Base-by-base conservation (phyloP, 2,113 vertebrate genomes). In the Equus przewalskii region DNA sequence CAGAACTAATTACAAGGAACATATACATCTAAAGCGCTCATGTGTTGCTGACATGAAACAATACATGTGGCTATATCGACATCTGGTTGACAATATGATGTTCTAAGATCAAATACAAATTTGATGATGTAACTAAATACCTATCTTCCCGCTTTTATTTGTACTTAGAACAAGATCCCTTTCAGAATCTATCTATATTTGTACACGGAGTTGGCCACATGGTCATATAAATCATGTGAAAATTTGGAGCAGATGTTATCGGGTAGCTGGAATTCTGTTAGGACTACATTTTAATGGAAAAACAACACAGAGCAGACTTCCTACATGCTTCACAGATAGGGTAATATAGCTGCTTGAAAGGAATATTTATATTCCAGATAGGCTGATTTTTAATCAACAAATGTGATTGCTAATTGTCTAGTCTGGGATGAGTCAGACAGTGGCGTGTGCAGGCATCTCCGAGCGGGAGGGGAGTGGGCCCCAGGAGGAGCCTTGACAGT, bases 171-270 rank as follows among this genome's bases (percentile, higher is more conserved):
- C 44, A 89, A 76, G 58, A 92, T 94, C 79, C 79, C 72, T 56
- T 49, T 95, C 84, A 21, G 51, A 79, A 56, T 41, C 93, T 89
- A 76, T 93, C 89, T 97, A 21, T 4, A 91, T 81, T 24, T 22
- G 26, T 7, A 10, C 36, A 64, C 58, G 26, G 83, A 96, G 24
- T 87, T 97, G 97, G 94, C 95, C 89, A 51, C 14, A 9, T 0
- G 69, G 46, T 82, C 75, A 83, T 69, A 96, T 97, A 97, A 98
- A 98, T 98, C 95, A 84, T 1, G n/a, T 94, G 97, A 33, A 98
- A 98, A 97, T 69, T 0, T 1, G 58, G 95, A 98, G 93, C 98
- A 99, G 98, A 98, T 98, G 98, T 97, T 86, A 79, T 33, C 67
- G 19, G 0, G 93, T 49, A 70, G 96, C 22, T 3, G 9, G 96